Percentiles rank a stretch among this genome's conserved stretches.
Conservation (phyloP, 92 coral and sea anemone species). For the Montipora capitata region DNA sequence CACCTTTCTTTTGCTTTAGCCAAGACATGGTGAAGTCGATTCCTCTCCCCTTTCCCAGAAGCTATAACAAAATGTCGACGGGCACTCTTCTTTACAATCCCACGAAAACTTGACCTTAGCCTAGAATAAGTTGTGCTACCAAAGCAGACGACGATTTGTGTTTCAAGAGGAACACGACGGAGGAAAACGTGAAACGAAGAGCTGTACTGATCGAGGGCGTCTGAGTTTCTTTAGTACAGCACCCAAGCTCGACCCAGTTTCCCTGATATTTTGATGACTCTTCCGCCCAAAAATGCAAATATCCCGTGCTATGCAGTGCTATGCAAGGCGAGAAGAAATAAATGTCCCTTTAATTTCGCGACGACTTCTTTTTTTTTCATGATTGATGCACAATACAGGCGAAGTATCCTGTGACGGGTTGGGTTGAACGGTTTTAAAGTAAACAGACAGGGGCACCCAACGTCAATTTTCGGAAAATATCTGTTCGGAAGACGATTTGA, state of each 20-base stretch:
- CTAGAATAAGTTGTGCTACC: background rate
- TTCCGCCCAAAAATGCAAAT: constrained; percentile 25
- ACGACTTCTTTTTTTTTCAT: no score
- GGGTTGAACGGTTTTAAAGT: no score
- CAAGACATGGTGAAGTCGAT: constrained; percentile 80
- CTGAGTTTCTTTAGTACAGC: constrained; percentile 23
- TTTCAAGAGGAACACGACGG: background rate
- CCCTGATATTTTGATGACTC: background rate
- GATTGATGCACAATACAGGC: no score
- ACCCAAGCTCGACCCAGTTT: constrained; percentile 56
- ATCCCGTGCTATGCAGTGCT: no score
- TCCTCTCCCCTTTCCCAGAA: background rate
- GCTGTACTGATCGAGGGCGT: background rate
- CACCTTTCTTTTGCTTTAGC: constrained; percentile 79
- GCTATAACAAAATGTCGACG: background rate
- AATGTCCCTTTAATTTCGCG: no score
- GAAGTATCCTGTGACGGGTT: no score
- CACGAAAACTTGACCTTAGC: background rate
- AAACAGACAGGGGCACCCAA: no score
- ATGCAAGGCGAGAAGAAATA: no score
- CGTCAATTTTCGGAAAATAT: no score
- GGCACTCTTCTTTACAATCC: background rate
- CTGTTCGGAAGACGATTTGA: no score
- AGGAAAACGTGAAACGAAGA: background rate
- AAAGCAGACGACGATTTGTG: background rate